These are phyloP conservation scores for Eptesicus fuscus DNA, from an alignment of 2,113 vertebrate genomes.

Conservation along the genomic window DNA sequence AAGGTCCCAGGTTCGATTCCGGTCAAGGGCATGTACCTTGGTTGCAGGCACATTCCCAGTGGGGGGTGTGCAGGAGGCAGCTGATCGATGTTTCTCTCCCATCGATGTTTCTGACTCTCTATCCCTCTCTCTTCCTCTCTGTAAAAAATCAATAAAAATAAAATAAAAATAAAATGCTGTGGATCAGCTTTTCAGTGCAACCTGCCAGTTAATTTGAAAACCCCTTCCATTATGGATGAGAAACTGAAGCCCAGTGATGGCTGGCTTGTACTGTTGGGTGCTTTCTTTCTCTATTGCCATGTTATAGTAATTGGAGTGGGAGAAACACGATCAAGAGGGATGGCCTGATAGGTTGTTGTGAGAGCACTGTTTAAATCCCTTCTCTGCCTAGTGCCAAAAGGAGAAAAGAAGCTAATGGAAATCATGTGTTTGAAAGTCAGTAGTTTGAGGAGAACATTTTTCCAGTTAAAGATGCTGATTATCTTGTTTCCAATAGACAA, in stretches of 20 bases:
- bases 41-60: too few species aligned
- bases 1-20: too few species aligned
- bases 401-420: constrained; percentile 21
- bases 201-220: constrained; percentile 7
- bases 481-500: not conserved
- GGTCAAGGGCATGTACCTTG: too few species aligned
- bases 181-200: not conserved
- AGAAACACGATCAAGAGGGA: not conserved
- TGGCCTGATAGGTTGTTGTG: not conserved
- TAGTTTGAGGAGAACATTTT: not conserved
- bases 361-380: not conserved
- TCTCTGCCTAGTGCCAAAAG: not conserved
- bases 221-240: not conserved
- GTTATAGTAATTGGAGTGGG: not conserved
- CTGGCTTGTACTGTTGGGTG: not conserved
- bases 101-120: too few species aligned
- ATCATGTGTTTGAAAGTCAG: not conserved
- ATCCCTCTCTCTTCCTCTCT: too few species aligned
- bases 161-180: not conserved
- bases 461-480: not conserved
- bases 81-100: too few species aligned
- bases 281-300: not conserved
- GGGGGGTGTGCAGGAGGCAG: too few species aligned
- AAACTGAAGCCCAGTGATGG: not conserved
- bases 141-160: too few species aligned